Evolutionary conservation across 2,888 invertebrate species (phyloP), one percentile per base, ranked within the genome.

Genomic region (Acleris sparsana): DNA sequence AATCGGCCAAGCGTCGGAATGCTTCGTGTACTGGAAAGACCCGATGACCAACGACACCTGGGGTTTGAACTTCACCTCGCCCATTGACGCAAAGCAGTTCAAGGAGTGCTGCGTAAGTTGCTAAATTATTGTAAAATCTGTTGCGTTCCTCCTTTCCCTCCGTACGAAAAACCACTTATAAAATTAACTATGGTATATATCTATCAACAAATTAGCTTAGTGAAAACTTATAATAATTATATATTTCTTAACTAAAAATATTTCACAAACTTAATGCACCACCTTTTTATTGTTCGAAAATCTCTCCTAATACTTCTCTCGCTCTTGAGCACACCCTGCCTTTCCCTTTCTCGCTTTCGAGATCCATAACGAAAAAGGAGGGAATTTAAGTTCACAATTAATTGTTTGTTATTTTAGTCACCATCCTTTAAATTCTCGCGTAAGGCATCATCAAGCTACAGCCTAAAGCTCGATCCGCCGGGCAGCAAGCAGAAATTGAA

Each of bases 1-100:
- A 76, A 97, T 99, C 84, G 98, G 98, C 22, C 99, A 99, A 92
- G 99, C 99, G 51, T 99, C 99, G 48, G 99, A 99, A 94, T 99
- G 99, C 91, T 99, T 99, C 92, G 97, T 99, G 67, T 99, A 99
- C 90, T 99, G 99, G 99, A 98, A 98, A 87, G 99, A 99, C 92
- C 97, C 98, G 57, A 97, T 97, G 96, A 97, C 97, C 79, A 97
- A 97, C 89, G 98, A 98, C 89, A 99, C 99, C 52, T 99, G 99
- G 99, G 99, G 99, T 69, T 94, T 99, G 73, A 99, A 99, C 92
- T 99, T 99, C 86, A 99, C 99, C 62, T 98, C 98, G 65, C 97
- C 99, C 70, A 97, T 98, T 79, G 99, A 99, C 89, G 99, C 99
- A 73, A 97, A 98, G 92, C 97, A 98, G 88, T 99, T 99, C 89